Conservation (phyloP, 1,140 invertebrate genomes). For the Drosophila guanche region DNA sequence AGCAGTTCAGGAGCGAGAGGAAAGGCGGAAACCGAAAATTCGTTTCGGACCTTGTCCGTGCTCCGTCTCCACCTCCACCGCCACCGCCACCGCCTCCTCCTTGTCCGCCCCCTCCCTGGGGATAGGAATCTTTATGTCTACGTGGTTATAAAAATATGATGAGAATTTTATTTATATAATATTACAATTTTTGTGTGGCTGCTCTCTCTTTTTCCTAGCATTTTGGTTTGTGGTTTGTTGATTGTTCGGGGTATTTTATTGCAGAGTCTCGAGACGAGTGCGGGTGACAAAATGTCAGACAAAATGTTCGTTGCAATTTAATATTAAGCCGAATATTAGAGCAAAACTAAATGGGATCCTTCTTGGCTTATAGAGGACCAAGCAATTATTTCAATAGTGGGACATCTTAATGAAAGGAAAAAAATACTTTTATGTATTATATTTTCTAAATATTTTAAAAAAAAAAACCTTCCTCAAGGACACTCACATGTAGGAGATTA, state of each 20-base stretch:
- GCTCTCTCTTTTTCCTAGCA: constrained; percentile 27
- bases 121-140: constrained; percentile 72
- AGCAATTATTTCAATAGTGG: background rate
- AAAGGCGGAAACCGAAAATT: constrained; percentile 40
- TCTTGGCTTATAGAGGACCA: background rate
- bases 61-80: background rate
- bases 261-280: constrained; percentile 12
- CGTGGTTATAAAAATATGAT: constrained; percentile 79
- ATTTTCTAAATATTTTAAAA: no score
- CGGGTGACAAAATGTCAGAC: constrained; percentile 23
- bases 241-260: constrained; percentile 47
- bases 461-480: no score
- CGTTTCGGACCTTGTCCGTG: constrained; percentile 39
- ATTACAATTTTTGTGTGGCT: constrained; percentile 24
- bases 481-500: no score
- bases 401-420: no score
- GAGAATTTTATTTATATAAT: constrained; percentile 67
- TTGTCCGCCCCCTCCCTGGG: constrained; percentile 17
- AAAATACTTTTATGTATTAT: no score
- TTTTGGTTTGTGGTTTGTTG: constrained; percentile 30
- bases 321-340: constrained; percentile 15
- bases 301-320: constrained; percentile 39
- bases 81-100: background rate
- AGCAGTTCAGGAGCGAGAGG: constrained; percentile 3
- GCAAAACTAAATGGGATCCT: background rate